These are phyloP conservation scores for Stigmatopora argus DNA, from an alignment of 2,113 vertebrate genomes.

Conservation along the genomic window DNA sequence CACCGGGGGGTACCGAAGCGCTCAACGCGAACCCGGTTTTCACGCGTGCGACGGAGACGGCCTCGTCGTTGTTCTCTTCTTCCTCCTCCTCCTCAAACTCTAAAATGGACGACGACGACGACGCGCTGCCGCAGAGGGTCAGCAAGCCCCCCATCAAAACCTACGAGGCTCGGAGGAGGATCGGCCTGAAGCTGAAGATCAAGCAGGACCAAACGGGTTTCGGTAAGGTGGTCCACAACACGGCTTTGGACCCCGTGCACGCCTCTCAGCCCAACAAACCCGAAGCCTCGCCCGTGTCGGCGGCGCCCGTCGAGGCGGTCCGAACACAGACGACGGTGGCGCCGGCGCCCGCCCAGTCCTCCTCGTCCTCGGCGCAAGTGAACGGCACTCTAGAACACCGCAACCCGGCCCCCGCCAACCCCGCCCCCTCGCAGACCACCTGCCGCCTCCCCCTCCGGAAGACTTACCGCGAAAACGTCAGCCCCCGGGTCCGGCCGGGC, in stretches of 20 bases:
- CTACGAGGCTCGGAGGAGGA: conserved; percentile 86
- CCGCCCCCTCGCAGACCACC: conserved; percentile 64
- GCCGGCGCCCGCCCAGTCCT: conserved; percentile 46
- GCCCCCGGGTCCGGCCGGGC: conserved; percentile 70
- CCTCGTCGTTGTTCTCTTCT: conserved; percentile 25
- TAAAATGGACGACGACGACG: conserved; percentile 64
- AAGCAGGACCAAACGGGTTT: conserved; percentile 87
- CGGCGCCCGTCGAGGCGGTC: conserved; percentile 50
- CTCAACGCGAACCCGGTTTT: conserved; percentile 41
- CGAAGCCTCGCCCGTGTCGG: conserved; percentile 21
- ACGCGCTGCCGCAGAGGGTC: conserved; percentile 77
- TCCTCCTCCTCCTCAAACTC: conserved; percentile 33
- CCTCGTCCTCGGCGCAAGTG: conserved; percentile 67
- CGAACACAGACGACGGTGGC: conserved; percentile 63
- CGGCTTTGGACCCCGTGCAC: conserved; percentile 84
- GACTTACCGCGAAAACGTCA: conserved; percentile 83
- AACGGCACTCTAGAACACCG: conserved; percentile 81
- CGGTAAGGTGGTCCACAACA: conserved; percentile 92
- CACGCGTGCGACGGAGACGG: conserved; percentile 36
- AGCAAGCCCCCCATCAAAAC: conserved; percentile 90
- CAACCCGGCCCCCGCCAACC: conserved; percentile 47
- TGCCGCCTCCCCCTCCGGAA: conserved; percentile 85
- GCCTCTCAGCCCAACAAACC: conserved; percentile 53
- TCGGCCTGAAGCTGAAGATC: conserved; percentile 90
- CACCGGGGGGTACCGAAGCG: conserved; percentile 26